Conservation (phyloP, 2,113 vertebrate genomes). For the Syngnathus scovelli region DNA sequence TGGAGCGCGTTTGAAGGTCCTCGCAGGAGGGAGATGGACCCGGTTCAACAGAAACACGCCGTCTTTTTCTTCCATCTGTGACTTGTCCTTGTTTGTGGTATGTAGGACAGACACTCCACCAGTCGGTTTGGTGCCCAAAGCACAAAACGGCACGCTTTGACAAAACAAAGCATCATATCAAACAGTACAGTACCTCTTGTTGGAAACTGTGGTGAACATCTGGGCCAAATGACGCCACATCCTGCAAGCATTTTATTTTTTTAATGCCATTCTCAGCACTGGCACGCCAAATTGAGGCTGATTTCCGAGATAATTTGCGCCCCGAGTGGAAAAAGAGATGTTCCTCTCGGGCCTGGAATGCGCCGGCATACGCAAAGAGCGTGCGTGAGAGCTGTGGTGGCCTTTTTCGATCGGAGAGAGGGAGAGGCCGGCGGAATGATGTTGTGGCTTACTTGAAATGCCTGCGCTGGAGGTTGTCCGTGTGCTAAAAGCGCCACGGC, state of each 20-base stretch:
- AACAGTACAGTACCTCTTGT: not conserved
- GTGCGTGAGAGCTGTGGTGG: slow-evolving; percentile 27
- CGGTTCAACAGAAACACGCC: not conserved
- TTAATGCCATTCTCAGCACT: slow-evolving; percentile 24
- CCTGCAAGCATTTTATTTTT: slow-evolving; percentile 40
- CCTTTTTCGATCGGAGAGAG: not conserved
- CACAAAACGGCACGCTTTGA: no score
- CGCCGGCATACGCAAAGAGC: slow-evolving; percentile 27
- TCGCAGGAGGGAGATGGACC: not conserved
- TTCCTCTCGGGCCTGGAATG: slow-evolving; percentile 32
- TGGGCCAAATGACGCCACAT: slow-evolving; percentile 62
- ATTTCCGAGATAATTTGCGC: slow-evolving; percentile 43
- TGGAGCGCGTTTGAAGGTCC: not conserved
- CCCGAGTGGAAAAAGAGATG: slow-evolving; percentile 33
- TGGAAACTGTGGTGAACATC: slow-evolving; percentile 51
- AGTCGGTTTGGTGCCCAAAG: no score
- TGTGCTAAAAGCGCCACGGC: slow-evolving; percentile 54
- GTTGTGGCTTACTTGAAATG: slow-evolving; percentile 57
- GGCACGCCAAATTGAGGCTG: slow-evolving; percentile 22
- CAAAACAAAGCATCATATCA: not conserved
- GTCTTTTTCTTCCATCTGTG: slow-evolving; percentile 11
- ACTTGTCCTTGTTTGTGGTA: slow-evolving; percentile 21
- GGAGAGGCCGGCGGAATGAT: slow-evolving; percentile 27
- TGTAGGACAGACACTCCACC: slow-evolving; percentile 51
- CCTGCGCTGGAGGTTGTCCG: slow-evolving; percentile 47